Evolutionary conservation across 2,113 vertebrate species (phyloP).

Genomic region (Ancistrus triradiatus): DNA sequence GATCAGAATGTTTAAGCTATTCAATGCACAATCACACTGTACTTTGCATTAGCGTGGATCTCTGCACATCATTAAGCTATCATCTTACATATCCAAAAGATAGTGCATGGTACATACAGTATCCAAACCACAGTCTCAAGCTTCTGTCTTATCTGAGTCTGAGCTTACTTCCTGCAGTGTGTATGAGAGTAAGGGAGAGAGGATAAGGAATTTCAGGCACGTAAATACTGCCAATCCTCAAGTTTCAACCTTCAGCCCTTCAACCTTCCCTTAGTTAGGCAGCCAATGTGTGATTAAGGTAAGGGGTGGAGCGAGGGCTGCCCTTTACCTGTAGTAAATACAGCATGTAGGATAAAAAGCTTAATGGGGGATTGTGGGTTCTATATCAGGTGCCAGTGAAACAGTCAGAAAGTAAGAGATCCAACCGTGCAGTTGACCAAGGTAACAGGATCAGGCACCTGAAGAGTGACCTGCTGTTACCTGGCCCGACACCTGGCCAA

Average conservation of each 20-base stretch:
- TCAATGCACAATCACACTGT: no score
- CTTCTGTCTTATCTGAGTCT: constrained; percentile 30
- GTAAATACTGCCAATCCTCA: constrained; percentile 10
- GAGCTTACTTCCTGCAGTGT: constrained; percentile 18
- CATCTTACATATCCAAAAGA: no score
- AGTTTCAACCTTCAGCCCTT: constrained; percentile 21
- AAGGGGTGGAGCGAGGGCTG: constrained; percentile 14
- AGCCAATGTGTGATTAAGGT: constrained; percentile 11
- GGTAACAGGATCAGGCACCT: background rate
- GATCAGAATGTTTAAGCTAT: no score
- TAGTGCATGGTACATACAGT: constrained; percentile 8
- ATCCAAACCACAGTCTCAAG: no score
- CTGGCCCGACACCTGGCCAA: constrained; percentile 41
- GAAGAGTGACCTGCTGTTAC: constrained; percentile 15
- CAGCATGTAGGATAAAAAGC: background rate
- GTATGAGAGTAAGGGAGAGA: constrained; percentile 1
- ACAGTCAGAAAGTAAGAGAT: constrained; percentile 5
- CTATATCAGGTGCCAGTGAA: background rate
- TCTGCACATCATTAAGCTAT: no score
- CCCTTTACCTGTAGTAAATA: constrained; percentile 43
- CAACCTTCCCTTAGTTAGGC: constrained; percentile 48
- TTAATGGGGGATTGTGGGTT: constrained; percentile 1
- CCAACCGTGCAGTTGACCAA: constrained; percentile 10
- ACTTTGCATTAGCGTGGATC: no score
- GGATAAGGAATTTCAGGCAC: constrained; percentile 17